Evolutionary conservation across 1,140 invertebrate genomes (phyloP).

Genomic region (Colletes gigas): DNA sequence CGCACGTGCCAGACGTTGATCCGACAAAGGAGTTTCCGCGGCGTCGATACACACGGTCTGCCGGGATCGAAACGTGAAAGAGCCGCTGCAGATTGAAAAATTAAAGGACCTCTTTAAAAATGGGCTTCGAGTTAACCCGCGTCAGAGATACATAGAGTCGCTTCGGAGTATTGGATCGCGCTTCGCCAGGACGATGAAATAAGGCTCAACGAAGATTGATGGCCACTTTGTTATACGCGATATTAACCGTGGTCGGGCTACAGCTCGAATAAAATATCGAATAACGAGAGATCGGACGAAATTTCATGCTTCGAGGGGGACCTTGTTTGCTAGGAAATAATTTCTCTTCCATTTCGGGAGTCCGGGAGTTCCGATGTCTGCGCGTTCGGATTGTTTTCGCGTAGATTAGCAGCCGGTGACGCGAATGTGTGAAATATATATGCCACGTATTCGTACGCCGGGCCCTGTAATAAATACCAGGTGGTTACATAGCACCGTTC

Average conservation of each 20-base stretch:
- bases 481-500: constrained; percentile 24
- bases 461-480: neutral
- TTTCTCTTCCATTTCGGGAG: too few relatives aligned
- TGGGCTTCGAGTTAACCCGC: neutral
- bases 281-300: too few relatives aligned
- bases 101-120: neutral
- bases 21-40: constrained; percentile 34
- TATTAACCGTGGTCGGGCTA: too few relatives aligned
- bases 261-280: too few relatives aligned
- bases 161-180: too few relatives aligned
- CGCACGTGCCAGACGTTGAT: constrained; percentile 36
- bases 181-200: too few relatives aligned
- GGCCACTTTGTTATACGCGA: too few relatives aligned
- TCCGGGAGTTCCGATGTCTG: too few relatives aligned
- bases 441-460: neutral
- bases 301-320: too few relatives aligned
- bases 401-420: neutral
- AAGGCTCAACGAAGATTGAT: too few relatives aligned
- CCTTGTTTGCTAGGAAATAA: too few relatives aligned
- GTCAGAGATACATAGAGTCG: neutral
- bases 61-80: neutral
- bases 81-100: neutral
- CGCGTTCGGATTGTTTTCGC: neutral
- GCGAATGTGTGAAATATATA: neutral
- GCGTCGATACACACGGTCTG: neutral